Percentiles rank a stretch among this genome's conserved stretches.
These are phyloP conservation scores for Choloepus hoffmanni DNA, from an alignment of 2,113 vertebrate species.

Conservation along the genomic window DNA sequence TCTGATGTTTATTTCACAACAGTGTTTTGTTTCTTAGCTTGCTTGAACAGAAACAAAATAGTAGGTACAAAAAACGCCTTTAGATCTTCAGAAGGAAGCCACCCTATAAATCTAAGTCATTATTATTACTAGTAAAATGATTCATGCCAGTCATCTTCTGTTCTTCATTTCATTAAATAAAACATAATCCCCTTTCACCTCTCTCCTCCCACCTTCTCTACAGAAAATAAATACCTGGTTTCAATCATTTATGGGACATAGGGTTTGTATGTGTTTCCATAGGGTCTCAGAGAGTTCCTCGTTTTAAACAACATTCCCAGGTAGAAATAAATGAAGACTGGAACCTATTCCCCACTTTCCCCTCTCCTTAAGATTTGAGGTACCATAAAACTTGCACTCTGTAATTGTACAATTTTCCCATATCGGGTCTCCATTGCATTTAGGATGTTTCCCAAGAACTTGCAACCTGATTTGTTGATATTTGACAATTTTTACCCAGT, in stretches of 20 bases:
- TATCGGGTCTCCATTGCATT: background rate
- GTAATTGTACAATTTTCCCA: background rate
- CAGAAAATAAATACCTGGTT: conserved; percentile 7
- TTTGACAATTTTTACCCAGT: background rate
- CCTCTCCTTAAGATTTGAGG: background rate
- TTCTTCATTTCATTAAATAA: background rate
- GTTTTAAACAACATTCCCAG: background rate
- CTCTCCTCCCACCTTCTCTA: background rate
- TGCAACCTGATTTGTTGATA: background rate
- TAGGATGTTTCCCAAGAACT: background rate
- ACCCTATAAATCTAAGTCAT: conserved; percentile 61
- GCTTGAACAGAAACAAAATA: conserved; percentile 47
- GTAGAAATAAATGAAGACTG: background rate
- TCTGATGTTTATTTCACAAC: conserved; percentile 71
- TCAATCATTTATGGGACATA: background rate
- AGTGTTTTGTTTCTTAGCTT: conserved; percentile 60
- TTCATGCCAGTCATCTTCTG: background rate
- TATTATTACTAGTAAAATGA: conserved; percentile 43
- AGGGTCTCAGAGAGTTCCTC: background rate
- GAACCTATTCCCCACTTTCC: fast-evolving
- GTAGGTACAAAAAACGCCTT: conserved; percentile 32
- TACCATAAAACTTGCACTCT: background rate
- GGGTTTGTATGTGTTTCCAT: conserved; percentile 13
- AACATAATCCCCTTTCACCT: background rate
- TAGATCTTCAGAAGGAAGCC: conserved; percentile 79